Conservation (phyloP, 2,797 vertebrate species). For the Xyrichtys novacula region DNA sequence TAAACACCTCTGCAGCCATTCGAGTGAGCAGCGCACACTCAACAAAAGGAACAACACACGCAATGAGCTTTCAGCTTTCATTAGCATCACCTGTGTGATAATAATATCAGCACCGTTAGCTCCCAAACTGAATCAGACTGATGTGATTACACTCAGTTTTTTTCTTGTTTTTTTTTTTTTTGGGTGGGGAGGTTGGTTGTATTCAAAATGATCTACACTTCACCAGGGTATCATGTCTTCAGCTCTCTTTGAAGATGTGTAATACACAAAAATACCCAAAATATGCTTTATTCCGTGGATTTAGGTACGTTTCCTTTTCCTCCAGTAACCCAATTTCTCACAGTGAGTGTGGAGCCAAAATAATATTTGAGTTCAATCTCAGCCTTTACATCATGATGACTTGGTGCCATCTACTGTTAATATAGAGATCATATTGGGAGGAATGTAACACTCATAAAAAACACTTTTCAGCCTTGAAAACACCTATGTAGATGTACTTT, state of each 20-base stretch:
- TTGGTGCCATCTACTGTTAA: conserved; percentile 89
- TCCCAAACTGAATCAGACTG: conserved; percentile 18
- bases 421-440: conserved; percentile 59
- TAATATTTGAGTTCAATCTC: conserved; percentile 45
- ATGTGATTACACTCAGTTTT: conserved; percentile 5
- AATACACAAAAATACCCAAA: conserved; percentile 20
- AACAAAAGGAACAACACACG: conserved; percentile 30
- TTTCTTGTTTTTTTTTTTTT: background rate
- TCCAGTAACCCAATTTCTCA: conserved; percentile 49
- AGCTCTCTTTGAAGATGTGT: conserved; percentile 23
- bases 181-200: no score
- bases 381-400: conserved; percentile 73
- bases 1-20: conserved; percentile 38
- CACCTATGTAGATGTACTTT: background rate
- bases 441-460: conserved; percentile 22
- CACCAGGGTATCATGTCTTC: background rate
- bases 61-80: conserved; percentile 37
- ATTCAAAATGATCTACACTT: background rate
- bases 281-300: conserved; percentile 9
- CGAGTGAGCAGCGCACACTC: conserved; percentile 16
- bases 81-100: conserved; percentile 40
- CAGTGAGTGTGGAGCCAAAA: conserved; percentile 40
- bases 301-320: conserved; percentile 1
- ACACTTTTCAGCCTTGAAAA: no score
- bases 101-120: conserved; percentile 26